These are phyloP conservation scores for Sterrhoptilus dennistouni DNA, from an alignment of 2,113 vertebrate genomes.

Conservation along the genomic window DNA sequence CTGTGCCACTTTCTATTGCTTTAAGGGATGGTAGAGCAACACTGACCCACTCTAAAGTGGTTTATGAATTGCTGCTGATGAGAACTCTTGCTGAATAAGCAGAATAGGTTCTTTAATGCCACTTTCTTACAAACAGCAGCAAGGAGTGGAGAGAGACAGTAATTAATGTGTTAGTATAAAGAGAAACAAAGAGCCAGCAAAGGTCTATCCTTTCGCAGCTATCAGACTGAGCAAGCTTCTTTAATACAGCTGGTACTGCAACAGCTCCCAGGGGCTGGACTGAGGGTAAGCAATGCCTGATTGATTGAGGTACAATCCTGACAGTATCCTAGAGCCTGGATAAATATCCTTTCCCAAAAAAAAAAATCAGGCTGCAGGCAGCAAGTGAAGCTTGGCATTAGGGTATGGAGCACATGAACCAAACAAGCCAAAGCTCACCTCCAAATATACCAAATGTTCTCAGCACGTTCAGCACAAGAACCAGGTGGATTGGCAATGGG, in stretches of 20 bases:
- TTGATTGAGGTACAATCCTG: background rate
- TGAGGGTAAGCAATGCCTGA: background rate
- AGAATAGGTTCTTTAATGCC: slow-evolving; percentile 16
- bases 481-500: background rate
- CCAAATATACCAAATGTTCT: background rate
- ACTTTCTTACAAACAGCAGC: background rate
- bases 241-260: background rate
- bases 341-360: background rate
- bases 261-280: background rate
- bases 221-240: background rate
- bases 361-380: background rate
- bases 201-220: background rate
- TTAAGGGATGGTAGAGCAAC: background rate
- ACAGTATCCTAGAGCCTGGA: background rate
- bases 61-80: background rate
- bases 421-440: background rate
- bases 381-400: background rate
- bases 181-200: background rate
- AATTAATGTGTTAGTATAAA: slow-evolving; percentile 18
- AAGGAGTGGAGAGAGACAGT: background rate
- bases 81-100: slow-evolving; percentile 48
- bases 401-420: background rate
- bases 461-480: background rate
- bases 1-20: background rate
- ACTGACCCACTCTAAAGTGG: background rate